Percentiles rank a stretch among this genome's conserved stretches.
Conservation (phyloP, 2,797 vertebrate species). For the Paedocypris micromegethes region DNA sequence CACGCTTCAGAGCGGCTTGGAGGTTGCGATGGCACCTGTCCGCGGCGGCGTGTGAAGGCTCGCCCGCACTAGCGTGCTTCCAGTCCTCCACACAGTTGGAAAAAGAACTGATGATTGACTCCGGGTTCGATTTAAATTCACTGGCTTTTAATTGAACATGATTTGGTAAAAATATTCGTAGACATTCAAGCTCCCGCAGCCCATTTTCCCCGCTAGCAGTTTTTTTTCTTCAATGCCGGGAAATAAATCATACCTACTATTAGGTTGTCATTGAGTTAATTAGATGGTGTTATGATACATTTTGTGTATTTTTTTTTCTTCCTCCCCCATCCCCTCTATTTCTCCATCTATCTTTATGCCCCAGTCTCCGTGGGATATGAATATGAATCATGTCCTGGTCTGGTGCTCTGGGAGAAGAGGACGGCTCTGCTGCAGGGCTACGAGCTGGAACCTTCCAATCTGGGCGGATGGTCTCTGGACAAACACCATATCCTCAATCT, state of each 20-base stretch:
- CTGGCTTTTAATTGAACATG: conserved; percentile 23
- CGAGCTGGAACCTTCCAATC: conserved; percentile 91
- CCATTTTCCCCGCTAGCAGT: conserved; percentile 17
- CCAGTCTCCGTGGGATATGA: conserved; percentile 96
- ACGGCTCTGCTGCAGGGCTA: conserved; percentile 89
- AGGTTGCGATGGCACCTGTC: conserved; percentile 31
- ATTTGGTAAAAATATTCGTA: conserved; percentile 34
- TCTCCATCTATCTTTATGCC: conserved; percentile 19
- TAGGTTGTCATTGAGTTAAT: conserved; percentile 35
- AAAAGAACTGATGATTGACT: conserved; percentile 20
- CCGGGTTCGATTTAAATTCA: conserved; percentile 13
- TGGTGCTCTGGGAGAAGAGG: conserved; percentile 98
- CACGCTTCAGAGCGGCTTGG: conserved; percentile 27
- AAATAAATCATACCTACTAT: conserved; percentile 34
- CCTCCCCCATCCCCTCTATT: not conserved
- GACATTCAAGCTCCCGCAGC: too few species aligned
- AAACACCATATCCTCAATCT: conserved; percentile 95
- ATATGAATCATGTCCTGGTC: conserved; percentile 92
- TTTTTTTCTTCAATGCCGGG: conserved; percentile 31
- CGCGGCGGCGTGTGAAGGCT: conserved; percentile 28
- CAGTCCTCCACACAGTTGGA: not conserved
- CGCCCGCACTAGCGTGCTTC: conserved; percentile 24
- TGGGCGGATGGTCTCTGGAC: conserved; percentile 94
- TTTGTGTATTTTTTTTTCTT: conserved; percentile 11
- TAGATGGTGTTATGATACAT: conserved; percentile 36